Conservation (phyloP, 1,140 invertebrate species). For the Drosophila dunni region DNA sequence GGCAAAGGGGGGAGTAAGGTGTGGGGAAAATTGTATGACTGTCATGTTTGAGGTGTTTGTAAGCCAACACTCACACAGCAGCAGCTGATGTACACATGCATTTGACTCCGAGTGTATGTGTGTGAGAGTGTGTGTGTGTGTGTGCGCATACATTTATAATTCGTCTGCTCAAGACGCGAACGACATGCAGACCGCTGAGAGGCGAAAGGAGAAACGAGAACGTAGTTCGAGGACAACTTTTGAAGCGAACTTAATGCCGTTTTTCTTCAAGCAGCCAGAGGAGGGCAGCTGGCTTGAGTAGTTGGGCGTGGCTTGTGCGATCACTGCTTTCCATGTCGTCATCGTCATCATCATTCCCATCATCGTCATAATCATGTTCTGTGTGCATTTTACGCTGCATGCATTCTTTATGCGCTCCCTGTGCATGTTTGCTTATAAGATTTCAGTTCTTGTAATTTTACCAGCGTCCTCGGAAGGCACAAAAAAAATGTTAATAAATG, state of each 20-base stretch:
- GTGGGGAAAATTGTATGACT: conserved; percentile 46
- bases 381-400: conserved; percentile 77
- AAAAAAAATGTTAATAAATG: conserved; percentile 72
- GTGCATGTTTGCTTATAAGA: conserved; percentile 66
- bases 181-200: conserved; percentile 31
- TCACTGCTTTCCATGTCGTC: conserved; percentile 41
- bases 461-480: conserved; percentile 33
- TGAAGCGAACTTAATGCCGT: conserved; percentile 68
- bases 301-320: conserved; percentile 4
- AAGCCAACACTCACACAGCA: conserved; percentile 42
- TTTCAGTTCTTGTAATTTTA: conserved; percentile 47
- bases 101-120: conserved; percentile 1
- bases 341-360: neutral
- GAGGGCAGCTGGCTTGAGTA: neutral
- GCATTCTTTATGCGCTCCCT: conserved; percentile 67
- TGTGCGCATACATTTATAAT: conserved; percentile 71
- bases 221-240: conserved; percentile 34
- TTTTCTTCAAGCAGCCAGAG: conserved; percentile 39
- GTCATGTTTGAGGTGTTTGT: conserved; percentile 51
- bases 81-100: conserved; percentile 7
- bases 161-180: conserved; percentile 62
- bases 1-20: conserved; percentile 4
- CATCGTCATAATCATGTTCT: conserved; percentile 41
- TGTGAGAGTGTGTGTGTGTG: conserved; percentile 11
- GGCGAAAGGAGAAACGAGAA: conserved; percentile 6